Evolutionary conservation across 2,113 vertebrate species (phyloP).

Genomic region (Notiomystis cincta): DNA sequence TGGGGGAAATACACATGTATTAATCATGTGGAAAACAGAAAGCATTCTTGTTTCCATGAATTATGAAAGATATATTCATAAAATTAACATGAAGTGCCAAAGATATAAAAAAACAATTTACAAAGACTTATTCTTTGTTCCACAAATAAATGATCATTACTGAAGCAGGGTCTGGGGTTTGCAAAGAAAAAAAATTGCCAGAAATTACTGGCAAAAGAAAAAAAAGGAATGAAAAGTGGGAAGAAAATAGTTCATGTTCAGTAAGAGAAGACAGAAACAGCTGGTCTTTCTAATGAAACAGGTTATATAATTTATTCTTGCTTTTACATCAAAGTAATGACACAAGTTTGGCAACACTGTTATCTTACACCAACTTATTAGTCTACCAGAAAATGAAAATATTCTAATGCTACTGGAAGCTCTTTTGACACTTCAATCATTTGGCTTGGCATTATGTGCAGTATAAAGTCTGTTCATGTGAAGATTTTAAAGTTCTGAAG

Average conservation of each 20-base stretch:
- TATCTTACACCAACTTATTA: neutral
- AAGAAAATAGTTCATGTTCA: neutral
- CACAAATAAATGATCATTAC: neutral
- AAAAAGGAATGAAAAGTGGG: neutral
- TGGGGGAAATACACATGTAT: neutral
- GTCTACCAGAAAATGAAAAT: neutral
- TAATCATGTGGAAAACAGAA: neutral
- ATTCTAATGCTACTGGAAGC: neutral
- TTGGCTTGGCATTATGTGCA: neutral
- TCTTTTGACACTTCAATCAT: neutral
- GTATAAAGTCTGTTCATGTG: neutral
- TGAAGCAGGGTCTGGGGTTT: neutral
- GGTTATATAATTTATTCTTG: neutral
- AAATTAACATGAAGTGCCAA: neutral
- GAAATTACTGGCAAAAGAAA: neutral
- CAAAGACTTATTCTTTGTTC: neutral
- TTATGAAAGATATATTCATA: neutral
- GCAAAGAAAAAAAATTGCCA: neutral
- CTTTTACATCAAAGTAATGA: neutral
- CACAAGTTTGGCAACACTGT: neutral
- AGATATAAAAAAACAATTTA: neutral
- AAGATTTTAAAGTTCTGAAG: neutral
- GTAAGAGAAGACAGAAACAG: neutral
- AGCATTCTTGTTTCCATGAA: neutral
- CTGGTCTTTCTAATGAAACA: neutral